Conservation (phyloP, 2,888 invertebrate genomes). For the Amblyjoppa proteus region DNA sequence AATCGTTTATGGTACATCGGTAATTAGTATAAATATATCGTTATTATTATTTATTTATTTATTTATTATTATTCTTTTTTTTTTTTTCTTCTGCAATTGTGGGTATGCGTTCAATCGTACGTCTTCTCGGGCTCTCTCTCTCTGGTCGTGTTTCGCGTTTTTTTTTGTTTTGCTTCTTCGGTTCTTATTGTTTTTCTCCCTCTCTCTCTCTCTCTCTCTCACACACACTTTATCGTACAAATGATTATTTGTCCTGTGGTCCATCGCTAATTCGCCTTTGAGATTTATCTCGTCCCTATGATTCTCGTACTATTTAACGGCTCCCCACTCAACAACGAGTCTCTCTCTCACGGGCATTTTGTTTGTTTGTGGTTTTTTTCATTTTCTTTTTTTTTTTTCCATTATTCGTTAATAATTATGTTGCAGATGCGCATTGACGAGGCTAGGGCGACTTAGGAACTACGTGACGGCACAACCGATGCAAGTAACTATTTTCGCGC, state of each 20-base stretch:
- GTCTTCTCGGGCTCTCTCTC: slow-evolving; percentile 73
- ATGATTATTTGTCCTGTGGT: slow-evolving; percentile 68
- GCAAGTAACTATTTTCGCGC: slow-evolving; percentile 83
- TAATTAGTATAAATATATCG: slow-evolving; percentile 84
- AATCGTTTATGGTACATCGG: slow-evolving; percentile 82
- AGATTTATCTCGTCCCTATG: slow-evolving; percentile 3
- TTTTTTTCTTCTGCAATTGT: slow-evolving; percentile 66
- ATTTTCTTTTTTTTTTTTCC: slow-evolving; percentile 38
- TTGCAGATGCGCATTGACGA: slow-evolving; percentile 82
- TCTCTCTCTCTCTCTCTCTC: slow-evolving; percentile 27
- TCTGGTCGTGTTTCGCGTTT: slow-evolving; percentile 1
- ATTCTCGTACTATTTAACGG: slow-evolving; percentile 32
- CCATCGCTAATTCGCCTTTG: slow-evolving; percentile 33
- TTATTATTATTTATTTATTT: slow-evolving; percentile 72
- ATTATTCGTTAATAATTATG: slow-evolving; percentile 62
- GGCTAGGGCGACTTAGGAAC: slow-evolving; percentile 85
- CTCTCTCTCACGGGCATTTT: slow-evolving; percentile 38
- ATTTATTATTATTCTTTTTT: too few relatives aligned
- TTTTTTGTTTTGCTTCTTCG: slow-evolving; percentile 8
- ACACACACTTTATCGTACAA: slow-evolving; percentile 71
- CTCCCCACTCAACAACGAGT: slow-evolving; percentile 45
- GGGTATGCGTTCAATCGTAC: slow-evolving; percentile 75
- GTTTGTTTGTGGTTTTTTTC: slow-evolving; percentile 45
- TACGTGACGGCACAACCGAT: slow-evolving; percentile 85
- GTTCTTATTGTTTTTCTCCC: neutral